Conservation (phyloP, 2,797 vertebrate genomes). For the Lepidocolaptes lacrymiger region DNA sequence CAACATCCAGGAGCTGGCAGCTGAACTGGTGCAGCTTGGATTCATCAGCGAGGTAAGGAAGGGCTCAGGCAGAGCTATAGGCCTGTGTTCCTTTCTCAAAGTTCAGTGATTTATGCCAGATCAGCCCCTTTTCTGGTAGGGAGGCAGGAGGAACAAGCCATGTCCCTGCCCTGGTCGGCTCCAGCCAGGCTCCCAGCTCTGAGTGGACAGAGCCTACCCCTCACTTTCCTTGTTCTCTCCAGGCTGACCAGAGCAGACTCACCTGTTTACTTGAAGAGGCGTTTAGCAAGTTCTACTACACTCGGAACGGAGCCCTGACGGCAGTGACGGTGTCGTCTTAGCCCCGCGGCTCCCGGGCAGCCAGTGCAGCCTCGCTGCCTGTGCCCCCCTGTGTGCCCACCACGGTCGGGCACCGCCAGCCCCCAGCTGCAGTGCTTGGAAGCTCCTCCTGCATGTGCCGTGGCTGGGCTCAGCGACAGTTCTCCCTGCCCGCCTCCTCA, state of each 20-base stretch:
- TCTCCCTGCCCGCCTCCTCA: slow-evolving; percentile 39
- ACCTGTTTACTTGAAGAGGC: slow-evolving; percentile 96
- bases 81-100: background rate
- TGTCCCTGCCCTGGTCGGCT: background rate
- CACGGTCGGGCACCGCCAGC: background rate
- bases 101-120: background rate
- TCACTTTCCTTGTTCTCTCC: background rate
- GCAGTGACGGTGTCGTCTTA: slow-evolving; percentile 96
- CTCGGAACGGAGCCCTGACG: slow-evolving; percentile 89
- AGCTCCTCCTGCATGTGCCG: slow-evolving; percentile 59
- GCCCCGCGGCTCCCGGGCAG: background rate
- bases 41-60: slow-evolving; percentile 93
- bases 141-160: background rate
- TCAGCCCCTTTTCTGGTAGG: background rate
- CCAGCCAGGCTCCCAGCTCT: background rate
- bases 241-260: slow-evolving; percentile 94
- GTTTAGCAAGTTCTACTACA: slow-evolving; percentile 92
- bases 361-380: background rate
- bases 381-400: slow-evolving; percentile 20
- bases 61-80: background rate
- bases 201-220: accelerated
- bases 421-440: slow-evolving; percentile 58
- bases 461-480: slow-evolving; percentile 54
- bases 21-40: slow-evolving; percentile 95
- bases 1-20: slow-evolving; percentile 93